Conservation (phyloP, 2,113 vertebrate species). For the Calidris pygmaea region DNA sequence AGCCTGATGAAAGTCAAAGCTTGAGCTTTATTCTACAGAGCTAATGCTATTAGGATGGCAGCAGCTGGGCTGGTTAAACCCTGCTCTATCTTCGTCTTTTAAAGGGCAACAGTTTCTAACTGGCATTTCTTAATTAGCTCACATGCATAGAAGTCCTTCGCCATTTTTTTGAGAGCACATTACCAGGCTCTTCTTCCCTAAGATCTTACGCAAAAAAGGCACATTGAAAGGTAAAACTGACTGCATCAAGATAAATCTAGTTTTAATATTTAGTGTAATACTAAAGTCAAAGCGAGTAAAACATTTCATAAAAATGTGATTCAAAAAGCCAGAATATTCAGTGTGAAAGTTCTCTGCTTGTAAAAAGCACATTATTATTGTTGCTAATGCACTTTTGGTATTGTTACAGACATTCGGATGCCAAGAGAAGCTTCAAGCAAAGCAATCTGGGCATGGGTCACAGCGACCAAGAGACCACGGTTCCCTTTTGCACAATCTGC, state of each 20-base stretch:
- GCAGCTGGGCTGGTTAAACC: background rate
- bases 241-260: background rate
- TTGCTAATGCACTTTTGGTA: background rate
- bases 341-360: background rate
- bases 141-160: background rate
- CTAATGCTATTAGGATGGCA: background rate
- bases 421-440: background rate
- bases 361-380: background rate
- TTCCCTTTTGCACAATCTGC: background rate
- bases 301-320: background rate
- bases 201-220: background rate
- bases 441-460: fast-evolving
- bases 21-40: background rate
- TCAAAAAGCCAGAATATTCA: background rate
- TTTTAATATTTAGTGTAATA: background rate
- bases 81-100: background rate
- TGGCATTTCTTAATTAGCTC: background rate
- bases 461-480: background rate
- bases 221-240: background rate
- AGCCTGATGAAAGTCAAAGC: background rate
- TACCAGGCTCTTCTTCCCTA: background rate
- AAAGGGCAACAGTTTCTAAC: background rate
- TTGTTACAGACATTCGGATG: background rate
- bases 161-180: background rate
- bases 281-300: background rate